Evolutionary conservation across 1,140 invertebrate genomes (phyloP).

Genomic region (Hypothenemus hampei): DNA sequence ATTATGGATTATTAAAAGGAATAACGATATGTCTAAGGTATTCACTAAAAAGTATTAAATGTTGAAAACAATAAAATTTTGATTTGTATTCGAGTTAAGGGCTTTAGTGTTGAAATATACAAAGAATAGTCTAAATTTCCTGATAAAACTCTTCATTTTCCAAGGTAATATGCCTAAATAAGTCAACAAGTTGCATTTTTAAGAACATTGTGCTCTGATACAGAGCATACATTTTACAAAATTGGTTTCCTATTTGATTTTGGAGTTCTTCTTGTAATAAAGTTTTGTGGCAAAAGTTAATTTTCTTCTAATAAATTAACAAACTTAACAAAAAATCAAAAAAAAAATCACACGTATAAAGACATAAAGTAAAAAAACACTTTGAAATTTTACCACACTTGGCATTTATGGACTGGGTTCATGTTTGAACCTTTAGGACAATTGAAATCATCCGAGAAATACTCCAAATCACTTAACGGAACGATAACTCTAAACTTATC

Average conservation of each 20-base stretch:
- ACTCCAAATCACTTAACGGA: conserved; percentile 61
- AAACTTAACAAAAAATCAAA: neutral
- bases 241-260: too few species aligned
- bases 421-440: conserved; percentile 68
- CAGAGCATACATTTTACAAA: conserved; percentile 1
- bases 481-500: conserved; percentile 54
- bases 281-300: neutral
- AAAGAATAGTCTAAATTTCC: too few species aligned
- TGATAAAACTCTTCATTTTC: too few species aligned
- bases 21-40: too few species aligned
- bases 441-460: conserved; percentile 63
- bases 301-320: neutral
- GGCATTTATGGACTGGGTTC: conserved; percentile 85
- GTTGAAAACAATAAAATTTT: too few species aligned
- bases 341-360: conserved; percentile 1
- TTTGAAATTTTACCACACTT: conserved; percentile 57
- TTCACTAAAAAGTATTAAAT: too few species aligned
- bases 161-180: too few species aligned
- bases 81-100: too few species aligned
- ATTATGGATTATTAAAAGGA: too few species aligned
- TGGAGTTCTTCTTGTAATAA: too few species aligned
- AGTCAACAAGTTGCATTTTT: too few species aligned
- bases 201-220: neutral
- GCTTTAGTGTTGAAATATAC: too few species aligned
- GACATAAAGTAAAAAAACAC: neutral